These are phyloP conservation scores for Plusia festucae DNA, from an alignment of 2,888 invertebrate species.

Conservation along the genomic window DNA sequence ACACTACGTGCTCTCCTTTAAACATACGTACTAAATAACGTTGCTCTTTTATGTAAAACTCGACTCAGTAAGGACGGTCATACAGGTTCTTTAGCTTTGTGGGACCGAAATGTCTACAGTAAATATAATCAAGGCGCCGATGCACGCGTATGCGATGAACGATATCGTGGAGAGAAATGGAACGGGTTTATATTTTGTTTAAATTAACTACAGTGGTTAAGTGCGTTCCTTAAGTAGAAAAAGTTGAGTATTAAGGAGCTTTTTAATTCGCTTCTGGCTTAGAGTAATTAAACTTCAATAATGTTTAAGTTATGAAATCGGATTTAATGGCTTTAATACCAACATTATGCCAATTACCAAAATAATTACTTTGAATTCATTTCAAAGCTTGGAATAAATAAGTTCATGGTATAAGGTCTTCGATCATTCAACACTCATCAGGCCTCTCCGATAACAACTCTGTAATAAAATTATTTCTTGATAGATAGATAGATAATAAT, in stretches of 20 bases:
- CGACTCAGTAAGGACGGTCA: background rate
- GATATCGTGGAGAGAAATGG: conserved; percentile 5
- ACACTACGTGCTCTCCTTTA: background rate
- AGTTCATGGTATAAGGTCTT: no score
- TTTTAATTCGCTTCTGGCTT: background rate
- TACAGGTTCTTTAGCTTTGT: conserved; percentile 5
- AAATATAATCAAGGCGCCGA: background rate
- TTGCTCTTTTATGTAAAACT: background rate
- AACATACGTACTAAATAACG: background rate
- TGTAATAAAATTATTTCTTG: no score
- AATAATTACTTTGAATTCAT: no score
- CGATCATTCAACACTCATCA: no score
- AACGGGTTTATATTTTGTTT: conserved; percentile 1
- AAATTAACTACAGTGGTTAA: background rate
- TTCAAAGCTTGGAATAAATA: no score
- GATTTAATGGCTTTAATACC: no score
- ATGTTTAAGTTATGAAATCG: no score
- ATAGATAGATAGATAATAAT: background rate
- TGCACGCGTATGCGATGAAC: conserved; percentile 9
- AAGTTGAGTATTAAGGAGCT: background rate
- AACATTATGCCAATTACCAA: no score
- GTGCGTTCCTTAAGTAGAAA: background rate
- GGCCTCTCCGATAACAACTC: background rate
- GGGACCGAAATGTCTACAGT: conserved; percentile 4
- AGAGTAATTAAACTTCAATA: no score